Evolutionary conservation across 2,113 vertebrate species (phyloP), one percentile per base, ranked within the genome.

Genomic region (Zonotrichia leucophrys): DNA sequence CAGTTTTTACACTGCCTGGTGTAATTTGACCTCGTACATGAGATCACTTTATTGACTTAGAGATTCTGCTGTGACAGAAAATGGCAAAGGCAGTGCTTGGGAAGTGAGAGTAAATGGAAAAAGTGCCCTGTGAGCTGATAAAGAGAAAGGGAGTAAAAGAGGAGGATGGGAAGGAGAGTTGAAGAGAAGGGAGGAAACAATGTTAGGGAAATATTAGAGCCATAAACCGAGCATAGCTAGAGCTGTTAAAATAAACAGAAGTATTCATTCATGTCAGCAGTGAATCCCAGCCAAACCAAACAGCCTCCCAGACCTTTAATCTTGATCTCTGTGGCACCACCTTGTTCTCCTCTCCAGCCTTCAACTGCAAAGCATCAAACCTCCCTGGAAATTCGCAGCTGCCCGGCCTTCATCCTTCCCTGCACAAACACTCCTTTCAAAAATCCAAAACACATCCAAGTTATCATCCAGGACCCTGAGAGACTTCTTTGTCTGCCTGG

Each of bases 241-340:
- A 81, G 58, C 42, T 62, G 52, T 87, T 96, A 80, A 95, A 93
- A 95, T 78, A 92, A 94, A 94, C 87, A 86, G 59, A 53, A 90
- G 67, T 27, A 62, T 67, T 39, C 44, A 78, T 84, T 85, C 89
- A 63, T 92, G 58, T 33, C 84, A 68, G 42, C 83, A 91, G 41
- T 88, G 84, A 93, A 85, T 67, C 69, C 21, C 19, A 84, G 78
- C 46, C 53, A 95, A 96, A 59, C 77, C 30, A 95, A 96, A 93
- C 64, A 91, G 41, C 39, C 50, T 63, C 41, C 41, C 56, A 52
- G 44, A 16, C 49, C 55, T 95, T 73, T 92, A 76, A 73, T 95
- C 69, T 70, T 46, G n/a, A 60, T 31, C 74, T 87, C 76, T 42
- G 39, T 82, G 49, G 44, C 55, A 64, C 35, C 49, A 90, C 28